These are phyloP conservation scores for Caenorhabditis brenneri DNA, from an alignment of 1,140 invertebrate species.

Conservation along the genomic window DNA sequence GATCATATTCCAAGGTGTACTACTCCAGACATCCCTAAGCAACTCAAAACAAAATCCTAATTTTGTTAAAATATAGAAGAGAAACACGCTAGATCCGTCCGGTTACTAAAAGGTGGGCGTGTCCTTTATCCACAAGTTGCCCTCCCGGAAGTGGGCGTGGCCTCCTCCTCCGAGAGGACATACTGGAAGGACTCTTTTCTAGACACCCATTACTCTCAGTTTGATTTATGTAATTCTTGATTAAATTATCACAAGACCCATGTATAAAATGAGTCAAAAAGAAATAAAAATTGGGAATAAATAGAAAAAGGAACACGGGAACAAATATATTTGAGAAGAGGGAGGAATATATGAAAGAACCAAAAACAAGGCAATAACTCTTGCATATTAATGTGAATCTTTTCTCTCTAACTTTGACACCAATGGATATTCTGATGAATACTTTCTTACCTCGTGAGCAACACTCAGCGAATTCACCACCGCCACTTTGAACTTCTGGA, in stretches of 20 bases:
- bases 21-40: too few relatives aligned
- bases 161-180: too few relatives aligned
- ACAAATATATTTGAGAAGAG: neutral
- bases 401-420: conserved; percentile 25
- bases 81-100: neutral
- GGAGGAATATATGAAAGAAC: neutral
- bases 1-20: too few relatives aligned
- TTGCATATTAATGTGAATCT: conserved; percentile 25
- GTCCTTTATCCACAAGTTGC: neutral
- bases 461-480: neutral
- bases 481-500: neutral
- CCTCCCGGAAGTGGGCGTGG: neutral
- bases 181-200: neutral
- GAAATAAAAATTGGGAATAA: neutral
- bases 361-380: conserved; percentile 29
- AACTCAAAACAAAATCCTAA: too few relatives aligned
- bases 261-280: neutral
- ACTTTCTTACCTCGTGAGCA: neutral
- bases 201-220: neutral
- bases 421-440: neutral
- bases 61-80: neutral
- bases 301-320: neutral
- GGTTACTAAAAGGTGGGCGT: neutral
- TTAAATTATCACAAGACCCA: neutral
- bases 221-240: conserved; percentile 17